Evolutionary conservation across 2,113 vertebrate species (phyloP), one percentile per base, ranked within the genome.

Genomic region (Paramormyrops kingsleyae): DNA sequence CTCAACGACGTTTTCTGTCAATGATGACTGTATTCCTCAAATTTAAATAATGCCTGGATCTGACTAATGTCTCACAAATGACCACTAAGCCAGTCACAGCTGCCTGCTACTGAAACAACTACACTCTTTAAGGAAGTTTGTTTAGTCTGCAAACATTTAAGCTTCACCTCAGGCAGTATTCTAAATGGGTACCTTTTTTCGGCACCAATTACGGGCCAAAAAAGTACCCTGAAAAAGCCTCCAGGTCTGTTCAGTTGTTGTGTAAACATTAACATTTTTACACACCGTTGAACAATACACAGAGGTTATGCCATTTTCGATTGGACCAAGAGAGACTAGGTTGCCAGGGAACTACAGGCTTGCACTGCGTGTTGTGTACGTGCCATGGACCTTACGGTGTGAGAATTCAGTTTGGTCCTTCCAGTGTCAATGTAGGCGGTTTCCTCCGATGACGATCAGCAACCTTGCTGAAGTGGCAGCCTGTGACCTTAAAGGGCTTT

Each of bases 361-460:
- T 44, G 83, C 83, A 47, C 21, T 12, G 24, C 44, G 15, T 59
- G 44, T 86, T 94, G 89, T 93, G 90, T 91, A 89, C 90, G 90
- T 89, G 92, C 91, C 90, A 47, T 89, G 42, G 49, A 13, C 13
- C 35, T 53, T 27, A 80, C 90, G 88, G 49, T 52, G 91, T 90
- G 89, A 84, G 56, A 59, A 91, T 47, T n/a, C 92, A 93, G 93
- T 94, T 95, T 94, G 95, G 49, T 53, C 49, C 80, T 96, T 95
- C 96, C 83, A 24, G 24, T 95, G 95, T 95, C 95, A 93, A 95
- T 93, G 96, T 96, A 93, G 95, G 96, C 94, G 95, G 94, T 93
- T 96, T 96, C 95, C 95, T 96, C 94, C 95, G 93, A 93, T 93
- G 94, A 94, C 92, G 93, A 92, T 92, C 91, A 93, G 91, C 91